Percentiles rank a stretch among this genome's conserved stretches.
Conservation (phyloP, 2,113 vertebrate genomes). For the Silurus glanis region DNA sequence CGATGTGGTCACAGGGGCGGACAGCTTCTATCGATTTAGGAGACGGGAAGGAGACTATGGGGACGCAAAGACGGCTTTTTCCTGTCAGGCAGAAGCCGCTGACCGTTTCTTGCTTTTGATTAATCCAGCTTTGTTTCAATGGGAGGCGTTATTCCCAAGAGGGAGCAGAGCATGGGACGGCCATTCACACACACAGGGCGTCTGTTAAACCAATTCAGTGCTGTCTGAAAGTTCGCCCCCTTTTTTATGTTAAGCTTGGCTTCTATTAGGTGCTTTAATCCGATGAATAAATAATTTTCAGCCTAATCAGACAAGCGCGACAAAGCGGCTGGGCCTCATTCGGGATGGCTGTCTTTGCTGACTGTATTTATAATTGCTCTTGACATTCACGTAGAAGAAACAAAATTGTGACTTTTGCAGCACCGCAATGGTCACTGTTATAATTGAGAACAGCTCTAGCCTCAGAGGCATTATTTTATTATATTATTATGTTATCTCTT, state of each 20-base stretch:
- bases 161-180: constrained; percentile 72
- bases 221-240: constrained; percentile 68
- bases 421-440: neutral
- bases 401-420: neutral
- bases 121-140: constrained; percentile 75
- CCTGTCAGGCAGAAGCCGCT: constrained; percentile 72
- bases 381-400: constrained; percentile 32
- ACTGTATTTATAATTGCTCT: constrained; percentile 31
- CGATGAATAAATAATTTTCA: constrained; percentile 69
- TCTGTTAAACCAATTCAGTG: constrained; percentile 77
- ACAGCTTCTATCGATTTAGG: constrained; percentile 74
- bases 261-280: constrained; percentile 65
- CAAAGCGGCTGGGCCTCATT: constrained; percentile 19
- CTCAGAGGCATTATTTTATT: constrained; percentile 6
- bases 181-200: constrained; percentile 71
- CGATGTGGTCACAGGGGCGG: constrained; percentile 69
- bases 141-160: constrained; percentile 75
- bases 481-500: neutral
- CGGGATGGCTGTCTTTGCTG: constrained; percentile 21
- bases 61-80: constrained; percentile 66
- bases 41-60: constrained; percentile 58
- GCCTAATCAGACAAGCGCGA: constrained; percentile 70
- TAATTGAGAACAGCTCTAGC: neutral
- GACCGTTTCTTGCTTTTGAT: constrained; percentile 67
- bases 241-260: constrained; percentile 70